These are phyloP conservation scores for Papilio glaucus DNA, from an alignment of 1,140 invertebrate species.

Conservation along the genomic window DNA sequence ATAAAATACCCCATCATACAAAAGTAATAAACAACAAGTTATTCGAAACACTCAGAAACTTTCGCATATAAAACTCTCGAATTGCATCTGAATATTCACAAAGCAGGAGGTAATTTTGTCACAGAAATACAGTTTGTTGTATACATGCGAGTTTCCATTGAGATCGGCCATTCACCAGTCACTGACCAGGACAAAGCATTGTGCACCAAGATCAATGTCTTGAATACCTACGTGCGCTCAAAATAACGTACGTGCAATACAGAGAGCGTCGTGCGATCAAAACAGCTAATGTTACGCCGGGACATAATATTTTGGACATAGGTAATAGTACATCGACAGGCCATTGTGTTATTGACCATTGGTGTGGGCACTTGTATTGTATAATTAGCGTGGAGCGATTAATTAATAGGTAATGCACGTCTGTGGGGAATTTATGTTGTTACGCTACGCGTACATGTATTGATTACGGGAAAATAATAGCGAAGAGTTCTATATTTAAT, in stretches of 20 bases:
- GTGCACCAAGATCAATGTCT: conserved; percentile 68
- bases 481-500: neutral
- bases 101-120: conserved; percentile 59
- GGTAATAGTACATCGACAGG: conserved; percentile 39
- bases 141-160: conserved; percentile 55
- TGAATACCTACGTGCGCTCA: conserved; percentile 59
- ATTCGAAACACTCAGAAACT: neutral
- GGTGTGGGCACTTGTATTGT: conserved; percentile 65
- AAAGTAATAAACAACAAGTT: too few relatives aligned
- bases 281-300: conserved; percentile 50
- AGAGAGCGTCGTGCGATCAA: conserved; percentile 44
- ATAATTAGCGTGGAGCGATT: conserved; percentile 76
- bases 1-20: too few relatives aligned
- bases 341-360: conserved; percentile 66
- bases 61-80: neutral
- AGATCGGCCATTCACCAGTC: conserved; percentile 59
- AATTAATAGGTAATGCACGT: conserved; percentile 73
- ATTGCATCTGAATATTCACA: conserved; percentile 42
- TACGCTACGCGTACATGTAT: neutral
- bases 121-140: conserved; percentile 62
- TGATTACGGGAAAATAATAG: neutral
- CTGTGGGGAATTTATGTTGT: conserved; percentile 53
- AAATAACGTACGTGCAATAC: conserved; percentile 56
- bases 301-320: conserved; percentile 44
- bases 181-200: conserved; percentile 67